phyloP scores from a whole-genome alignment of 2,113 vertebrate genomes.

The Arizona elegans region DNA sequence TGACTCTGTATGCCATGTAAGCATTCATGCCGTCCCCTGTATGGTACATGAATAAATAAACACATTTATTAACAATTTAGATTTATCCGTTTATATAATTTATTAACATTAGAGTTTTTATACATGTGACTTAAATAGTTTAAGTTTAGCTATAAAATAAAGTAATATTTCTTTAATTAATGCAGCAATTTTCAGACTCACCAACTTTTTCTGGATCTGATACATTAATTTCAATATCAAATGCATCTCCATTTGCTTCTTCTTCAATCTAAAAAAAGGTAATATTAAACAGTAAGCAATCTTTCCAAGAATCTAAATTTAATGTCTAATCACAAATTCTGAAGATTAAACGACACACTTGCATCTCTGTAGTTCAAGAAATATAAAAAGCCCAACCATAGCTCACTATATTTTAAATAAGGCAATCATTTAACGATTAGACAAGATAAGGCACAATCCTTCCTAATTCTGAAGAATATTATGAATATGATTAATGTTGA shows the following conservation, averaged over 20 bases:
- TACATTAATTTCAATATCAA: slow-evolving; percentile 92
- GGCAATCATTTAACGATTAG: neutral
- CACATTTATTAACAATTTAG: neutral
- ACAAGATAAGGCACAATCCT: neutral
- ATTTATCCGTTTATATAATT: neutral
- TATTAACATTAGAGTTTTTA: neutral
- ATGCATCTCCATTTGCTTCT: slow-evolving; percentile 83
- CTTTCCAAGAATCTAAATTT: neutral
- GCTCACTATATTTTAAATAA: neutral
- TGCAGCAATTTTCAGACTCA: slow-evolving; percentile 64
- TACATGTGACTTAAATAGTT: neutral
- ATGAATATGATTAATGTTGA: neutral
- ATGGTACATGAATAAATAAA: slow-evolving; percentile 44
- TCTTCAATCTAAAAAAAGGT: slow-evolving; percentile 83
- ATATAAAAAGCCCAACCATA: neutral
- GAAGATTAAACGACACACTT: neutral
- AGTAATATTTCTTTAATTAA: neutral
- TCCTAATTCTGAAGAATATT: neutral
- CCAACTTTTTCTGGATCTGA: slow-evolving; percentile 99
- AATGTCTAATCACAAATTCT: neutral
- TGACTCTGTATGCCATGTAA: slow-evolving; percentile 96
- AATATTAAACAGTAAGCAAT: neutral
- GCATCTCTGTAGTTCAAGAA: neutral
- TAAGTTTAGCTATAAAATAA: neutral
- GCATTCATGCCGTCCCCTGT: slow-evolving; percentile 97